Evolutionary conservation across 2,113 vertebrate species (phyloP), one percentile per base, ranked within the genome.

Genomic region (Gulo gulo): DNA sequence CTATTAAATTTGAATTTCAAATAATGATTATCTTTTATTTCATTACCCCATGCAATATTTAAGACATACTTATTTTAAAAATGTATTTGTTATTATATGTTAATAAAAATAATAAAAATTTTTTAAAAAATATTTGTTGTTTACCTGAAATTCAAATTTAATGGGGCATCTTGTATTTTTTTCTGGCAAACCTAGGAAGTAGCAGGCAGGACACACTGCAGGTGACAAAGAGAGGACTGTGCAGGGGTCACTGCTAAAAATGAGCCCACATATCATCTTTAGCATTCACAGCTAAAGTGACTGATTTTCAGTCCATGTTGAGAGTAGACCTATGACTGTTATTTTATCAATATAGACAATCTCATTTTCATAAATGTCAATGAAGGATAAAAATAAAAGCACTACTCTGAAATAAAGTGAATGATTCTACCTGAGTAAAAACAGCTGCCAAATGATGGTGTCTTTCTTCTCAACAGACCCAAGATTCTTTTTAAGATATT

Each of bases 121-220:
- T 55, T 55, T 55, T 18, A 5, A 52, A 52, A 50, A 52, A 18
- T n/a, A 86, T 55, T 93, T 87, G 36, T 71, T 79, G 24, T 82
- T 83, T 78, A 88, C 42, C 29, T 88, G 52, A 88, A 95, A 89
- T 84, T 97, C 78, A 73, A 55, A 71, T 71, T 84, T 69, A 63
- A 47, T 31, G 31, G n/a, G 7, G 4, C 34, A 79, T 12, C 15
- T 3, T 82, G 9, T 71, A 71, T 76, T 95, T 91, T 52, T 45
- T 59, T 47, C 45, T 78, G 23, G 20, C 18, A 78, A 83, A 26
- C 24, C 26, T 65, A 65, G 10, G 31, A 94, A 87, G 55, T 74
- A 23, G 29, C 29, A 76, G 79, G 61, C 26, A 90, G 24, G 36
- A 90, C 52, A 20, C 20, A 42, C 2, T 73, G 18, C n/a, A 86